Base-by-base conservation (phyloP, 1,140 invertebrate species). In the Caenorhabditis briggsae region DNA sequence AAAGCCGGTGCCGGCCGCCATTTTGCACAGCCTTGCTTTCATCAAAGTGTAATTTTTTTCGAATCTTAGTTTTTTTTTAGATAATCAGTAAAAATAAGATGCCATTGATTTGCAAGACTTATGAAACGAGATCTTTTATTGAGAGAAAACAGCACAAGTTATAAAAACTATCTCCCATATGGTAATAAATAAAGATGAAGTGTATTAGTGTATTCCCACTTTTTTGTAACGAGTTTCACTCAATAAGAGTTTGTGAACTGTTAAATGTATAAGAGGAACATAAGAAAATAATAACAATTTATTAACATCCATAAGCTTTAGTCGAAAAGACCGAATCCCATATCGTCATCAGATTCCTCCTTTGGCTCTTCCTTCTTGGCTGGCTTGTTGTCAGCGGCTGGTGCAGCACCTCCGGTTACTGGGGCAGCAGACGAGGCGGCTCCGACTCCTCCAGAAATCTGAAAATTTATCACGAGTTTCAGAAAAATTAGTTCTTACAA, bases 341-440 rank as follows among this genome's bases (percentile, higher is more conserved):
- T 90, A 53, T 90, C 89, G 74, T 89, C 89, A 33, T 91, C 92
- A 64, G 92, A 91, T 14, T 91, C 90, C 78, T 93, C 92, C 86
- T 92, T 91, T 20, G 83, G 64, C 86, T 92, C 89, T 85, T 92
- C 89, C 87, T 89, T 89, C 74, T 89, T 89, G 41, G 46, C 61
- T 25, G 64, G 46, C 41, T 64, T 64, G 20, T n/a, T 70, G 25
- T 64, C 82, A 53, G 65, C 55, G 41, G 83, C 82, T 18, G 86
- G 86, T 25, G 88, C 89, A 84, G 89, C 89, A 33, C 88, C 90
- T 65, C 53, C 84, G 46, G 85, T 86, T 25, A 55, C 91, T 82
- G 74, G 90, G 85, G 84, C 70, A 85, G 89, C 91, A 83, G 90
- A 53, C 20, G 86, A 18, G 18, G 82, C 82, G 48, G 86, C 82